Evolutionary conservation across 2,113 vertebrate species (phyloP), one percentile per base, ranked within the genome.

Genomic region (Marmota monax): DNA sequence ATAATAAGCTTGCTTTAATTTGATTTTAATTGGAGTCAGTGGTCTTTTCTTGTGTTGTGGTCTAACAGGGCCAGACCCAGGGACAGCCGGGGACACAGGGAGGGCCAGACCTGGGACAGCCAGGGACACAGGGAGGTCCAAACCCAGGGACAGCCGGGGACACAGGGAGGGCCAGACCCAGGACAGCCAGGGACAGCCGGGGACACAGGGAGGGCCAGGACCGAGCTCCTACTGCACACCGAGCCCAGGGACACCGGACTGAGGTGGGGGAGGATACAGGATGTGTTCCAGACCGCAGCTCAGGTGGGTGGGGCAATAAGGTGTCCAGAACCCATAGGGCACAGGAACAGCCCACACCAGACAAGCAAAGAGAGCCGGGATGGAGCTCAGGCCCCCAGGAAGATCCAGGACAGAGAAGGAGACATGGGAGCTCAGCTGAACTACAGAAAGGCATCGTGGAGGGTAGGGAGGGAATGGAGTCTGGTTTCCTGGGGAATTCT

Each of bases 321-420:
- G 67, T 17, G 16, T n/a, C 67, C 67, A n/a, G 32, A 69, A n/a
- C 1, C 34, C 67, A 61, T 5, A 69, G 34, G 34, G 34, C 34
- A 70, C 32, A 70, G 16, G 67, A n/a, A 8, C 17, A 17, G 14
- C 67, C 67, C 16, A n/a, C 34, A n/a, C 67, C n/a, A 87, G 51
- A 29, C 67, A 56, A 32, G 39, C 39, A 45, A 6, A 77, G 42
- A 77, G 25, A 72, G 34, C 34, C 22, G 17, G 34, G n/a, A 29
- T 29, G n/a, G 17, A 37, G 48, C 1, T 37, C n/a, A 98, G 97
- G 45, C 48, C n/a, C 4, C 42, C 2, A 18, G 45, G 61, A 22
- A 23, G 56, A 20, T 37, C 51, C 20, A 27, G 34, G 34, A 45
- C 18, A 10, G 11, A 39, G 67, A 69, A 18, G 48, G 51, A 20